These are phyloP conservation scores for Trichoplusia ni DNA, from an alignment of 1,140 invertebrate species.

Conservation along the genomic window DNA sequence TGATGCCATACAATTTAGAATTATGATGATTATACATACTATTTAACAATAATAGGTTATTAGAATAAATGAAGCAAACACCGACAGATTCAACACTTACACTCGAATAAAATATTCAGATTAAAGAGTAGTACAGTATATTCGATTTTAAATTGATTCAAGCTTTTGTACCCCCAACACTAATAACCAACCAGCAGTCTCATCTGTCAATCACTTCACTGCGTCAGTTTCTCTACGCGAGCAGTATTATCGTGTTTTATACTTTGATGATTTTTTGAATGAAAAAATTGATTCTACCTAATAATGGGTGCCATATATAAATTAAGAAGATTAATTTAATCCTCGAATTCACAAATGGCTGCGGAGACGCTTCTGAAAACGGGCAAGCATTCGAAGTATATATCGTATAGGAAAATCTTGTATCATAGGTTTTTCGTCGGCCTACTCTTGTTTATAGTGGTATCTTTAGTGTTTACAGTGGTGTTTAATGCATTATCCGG, in stretches of 20 bases:
- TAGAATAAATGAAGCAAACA: no score
- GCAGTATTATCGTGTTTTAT: constrained; percentile 60
- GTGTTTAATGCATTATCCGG: constrained; percentile 70
- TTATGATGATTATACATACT: no score
- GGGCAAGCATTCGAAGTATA: constrained; percentile 75
- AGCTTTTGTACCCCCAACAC: constrained; percentile 3
- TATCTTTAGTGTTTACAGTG: constrained; percentile 78
- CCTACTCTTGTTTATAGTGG: constrained; percentile 80
- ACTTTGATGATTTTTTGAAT: constrained; percentile 71
- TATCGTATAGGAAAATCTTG: constrained; percentile 76
- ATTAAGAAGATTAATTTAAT: constrained; percentile 71
- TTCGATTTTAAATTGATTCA: no score
- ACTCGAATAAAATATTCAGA: no score
- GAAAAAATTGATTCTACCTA: constrained; percentile 67
- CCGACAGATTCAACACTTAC: no score
- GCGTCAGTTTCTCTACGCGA: constrained; percentile 29
- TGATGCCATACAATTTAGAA: no score
- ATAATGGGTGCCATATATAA: constrained; percentile 77
- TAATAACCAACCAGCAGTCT: background rate
- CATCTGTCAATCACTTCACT: constrained; percentile 33
- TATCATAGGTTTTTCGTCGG: constrained; percentile 83
- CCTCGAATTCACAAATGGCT: constrained; percentile 75
- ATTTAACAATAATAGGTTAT: no score
- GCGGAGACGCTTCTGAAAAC: constrained; percentile 70
- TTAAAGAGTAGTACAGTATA: no score